Percentiles rank a stretch among this genome's conserved stretches.
Evolutionary conservation across 2,797 vertebrate genomes (phyloP).

Genomic region (Pagetopsis macropterus): DNA sequence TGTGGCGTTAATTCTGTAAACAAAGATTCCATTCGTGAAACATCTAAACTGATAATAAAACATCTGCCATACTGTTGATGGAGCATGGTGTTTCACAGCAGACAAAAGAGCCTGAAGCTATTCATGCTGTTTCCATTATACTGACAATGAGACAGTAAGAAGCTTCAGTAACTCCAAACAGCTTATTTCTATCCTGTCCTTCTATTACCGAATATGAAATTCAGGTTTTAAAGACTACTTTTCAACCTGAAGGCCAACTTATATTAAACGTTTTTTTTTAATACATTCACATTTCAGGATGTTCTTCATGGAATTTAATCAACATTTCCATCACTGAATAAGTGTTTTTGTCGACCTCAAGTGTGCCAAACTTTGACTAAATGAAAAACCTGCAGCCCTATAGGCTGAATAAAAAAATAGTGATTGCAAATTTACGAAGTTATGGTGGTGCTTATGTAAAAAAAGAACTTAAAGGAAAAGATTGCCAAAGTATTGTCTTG

Average conservation of each 20-base stretch:
- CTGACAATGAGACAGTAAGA: neutral
- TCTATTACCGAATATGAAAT: neutral
- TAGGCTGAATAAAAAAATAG: conserved; percentile 15
- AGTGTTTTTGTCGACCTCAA: conserved; percentile 15
- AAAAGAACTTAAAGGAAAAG: conserved; percentile 7
- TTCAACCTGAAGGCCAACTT: neutral
- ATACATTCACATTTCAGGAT: neutral
- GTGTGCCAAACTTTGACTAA: conserved; percentile 28
- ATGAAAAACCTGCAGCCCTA: conserved; percentile 14
- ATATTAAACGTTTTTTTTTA: neutral
- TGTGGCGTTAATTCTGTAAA: conserved; percentile 30
- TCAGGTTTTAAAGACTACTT: neutral
- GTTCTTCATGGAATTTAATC: conserved; percentile 47
- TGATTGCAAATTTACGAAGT: conserved; percentile 37
- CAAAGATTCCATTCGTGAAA: conserved; percentile 5
- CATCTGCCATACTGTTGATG: conserved; percentile 12
- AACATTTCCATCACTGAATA: conserved; percentile 28
- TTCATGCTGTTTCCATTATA: conserved; percentile 18
- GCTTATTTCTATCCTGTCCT: neutral
- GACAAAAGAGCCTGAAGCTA: conserved; percentile 13
- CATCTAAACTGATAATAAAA: conserved; percentile 14
- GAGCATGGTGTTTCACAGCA: neutral
- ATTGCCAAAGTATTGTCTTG: conserved; percentile 17
- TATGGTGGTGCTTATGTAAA: conserved; percentile 36
- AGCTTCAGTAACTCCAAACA: neutral